Conservation (phyloP, 2,888 invertebrate genomes). For the Anthophora plumipes region DNA sequence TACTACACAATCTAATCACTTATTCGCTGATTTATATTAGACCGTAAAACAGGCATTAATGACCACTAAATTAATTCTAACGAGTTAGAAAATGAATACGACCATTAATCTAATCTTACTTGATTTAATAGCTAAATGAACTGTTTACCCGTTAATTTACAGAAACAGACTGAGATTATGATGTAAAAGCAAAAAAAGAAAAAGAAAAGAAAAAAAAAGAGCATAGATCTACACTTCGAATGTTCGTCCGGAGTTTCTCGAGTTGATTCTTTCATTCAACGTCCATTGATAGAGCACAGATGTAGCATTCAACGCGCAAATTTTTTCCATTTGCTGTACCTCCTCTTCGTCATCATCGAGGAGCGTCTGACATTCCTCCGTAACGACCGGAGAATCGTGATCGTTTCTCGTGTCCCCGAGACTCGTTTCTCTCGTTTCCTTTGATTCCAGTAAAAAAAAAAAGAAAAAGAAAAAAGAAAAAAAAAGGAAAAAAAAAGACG, state of each 20-base stretch:
- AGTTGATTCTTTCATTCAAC: constrained; percentile 39
- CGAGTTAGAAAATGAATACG: background rate
- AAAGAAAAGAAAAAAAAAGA: constrained; percentile 7
- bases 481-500: background rate
- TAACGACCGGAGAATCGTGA: constrained; percentile 46
- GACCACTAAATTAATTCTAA: background rate
- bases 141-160: constrained; percentile 22
- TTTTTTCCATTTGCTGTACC: constrained; percentile 51
- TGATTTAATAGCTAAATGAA: background rate
- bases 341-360: constrained; percentile 59
- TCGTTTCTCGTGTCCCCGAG: constrained; percentile 20
- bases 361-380: constrained; percentile 56
- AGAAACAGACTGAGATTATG: constrained; percentile 33
- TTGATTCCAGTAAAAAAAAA: constrained; percentile 19
- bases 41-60: background rate
- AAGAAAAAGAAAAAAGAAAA: too few relatives aligned
- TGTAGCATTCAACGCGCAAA: constrained; percentile 52
- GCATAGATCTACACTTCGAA: constrained; percentile 31
- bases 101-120: background rate
- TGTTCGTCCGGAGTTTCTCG: constrained; percentile 33
- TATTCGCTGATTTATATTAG: too few relatives aligned
- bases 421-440: constrained; percentile 14
- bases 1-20: too few relatives aligned
- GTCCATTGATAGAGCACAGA: constrained; percentile 58
- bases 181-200: constrained; percentile 19